These are phyloP conservation scores for Arion vulgaris DNA, from an alignment of 1,140 invertebrate genomes.

Conservation along the genomic window DNA sequence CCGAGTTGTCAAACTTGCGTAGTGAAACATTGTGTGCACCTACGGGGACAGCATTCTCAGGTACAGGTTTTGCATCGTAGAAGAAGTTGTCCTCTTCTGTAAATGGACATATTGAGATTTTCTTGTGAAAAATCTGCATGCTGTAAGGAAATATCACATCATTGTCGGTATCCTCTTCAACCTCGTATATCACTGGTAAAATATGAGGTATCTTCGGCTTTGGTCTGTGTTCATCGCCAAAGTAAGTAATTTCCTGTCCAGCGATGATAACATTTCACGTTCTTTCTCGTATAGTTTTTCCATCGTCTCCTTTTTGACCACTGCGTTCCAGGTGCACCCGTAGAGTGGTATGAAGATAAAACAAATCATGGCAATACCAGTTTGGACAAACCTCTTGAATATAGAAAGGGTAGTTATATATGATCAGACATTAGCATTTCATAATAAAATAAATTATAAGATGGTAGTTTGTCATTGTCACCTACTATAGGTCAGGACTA, in stretches of 20 bases:
- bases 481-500: no score
- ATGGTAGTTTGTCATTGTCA: no score
- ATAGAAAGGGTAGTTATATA: no score
- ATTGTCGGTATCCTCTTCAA: neutral
- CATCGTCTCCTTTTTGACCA: neutral
- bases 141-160: neutral
- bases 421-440: no score
- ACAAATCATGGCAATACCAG: neutral
- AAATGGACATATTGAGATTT: neutral
- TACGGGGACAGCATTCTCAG: neutral
- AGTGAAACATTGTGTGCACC: neutral
- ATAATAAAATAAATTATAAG: no score
- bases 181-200: neutral
- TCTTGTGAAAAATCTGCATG: neutral
- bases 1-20: neutral
- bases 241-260: neutral
- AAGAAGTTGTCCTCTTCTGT: neutral
- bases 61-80: neutral
- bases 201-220: neutral
- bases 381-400: neutral
- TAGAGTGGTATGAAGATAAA: neutral
- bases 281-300: neutral
- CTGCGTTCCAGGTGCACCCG: neutral
- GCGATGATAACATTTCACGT: neutral
- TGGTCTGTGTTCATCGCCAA: neutral